Conservation (phyloP, 2,888 invertebrate genomes). For the Epirrita christyi region DNA sequence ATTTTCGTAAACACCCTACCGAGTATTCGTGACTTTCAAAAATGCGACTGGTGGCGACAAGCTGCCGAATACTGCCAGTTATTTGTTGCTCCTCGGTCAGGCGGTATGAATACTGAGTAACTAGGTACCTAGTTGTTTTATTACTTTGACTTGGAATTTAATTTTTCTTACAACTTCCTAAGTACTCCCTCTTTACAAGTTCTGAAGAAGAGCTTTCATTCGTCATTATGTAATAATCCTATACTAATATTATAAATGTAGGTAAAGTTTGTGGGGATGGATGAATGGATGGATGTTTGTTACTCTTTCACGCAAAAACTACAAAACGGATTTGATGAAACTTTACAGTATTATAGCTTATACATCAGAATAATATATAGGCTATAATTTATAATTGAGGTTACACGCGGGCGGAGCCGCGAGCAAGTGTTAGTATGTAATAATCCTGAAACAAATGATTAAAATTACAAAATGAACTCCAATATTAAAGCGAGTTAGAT, state of each 20-base stretch:
- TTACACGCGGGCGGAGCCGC: no score
- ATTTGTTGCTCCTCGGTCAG: slow-evolving; percentile 40
- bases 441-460: neutral
- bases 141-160: neutral
- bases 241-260: no score
- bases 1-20: slow-evolving; percentile 68
- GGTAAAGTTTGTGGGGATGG: no score
- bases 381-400: no score
- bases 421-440: no score
- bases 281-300: no score
- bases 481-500: slow-evolving; percentile 42
- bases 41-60: slow-evolving; percentile 56
- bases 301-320: no score
- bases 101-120: slow-evolving; percentile 31
- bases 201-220: neutral
- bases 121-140: neutral
- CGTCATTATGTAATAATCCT: no score
- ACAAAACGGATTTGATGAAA: no score
- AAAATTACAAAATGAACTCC: neutral
- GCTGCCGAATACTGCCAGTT: slow-evolving; percentile 45
- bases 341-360: no score
- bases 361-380: no score
- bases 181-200: neutral
- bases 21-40: slow-evolving; percentile 74
- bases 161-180: neutral